Evolutionary conservation across 2,888 invertebrate species (phyloP).

Genomic region (Villa cingulata): DNA sequence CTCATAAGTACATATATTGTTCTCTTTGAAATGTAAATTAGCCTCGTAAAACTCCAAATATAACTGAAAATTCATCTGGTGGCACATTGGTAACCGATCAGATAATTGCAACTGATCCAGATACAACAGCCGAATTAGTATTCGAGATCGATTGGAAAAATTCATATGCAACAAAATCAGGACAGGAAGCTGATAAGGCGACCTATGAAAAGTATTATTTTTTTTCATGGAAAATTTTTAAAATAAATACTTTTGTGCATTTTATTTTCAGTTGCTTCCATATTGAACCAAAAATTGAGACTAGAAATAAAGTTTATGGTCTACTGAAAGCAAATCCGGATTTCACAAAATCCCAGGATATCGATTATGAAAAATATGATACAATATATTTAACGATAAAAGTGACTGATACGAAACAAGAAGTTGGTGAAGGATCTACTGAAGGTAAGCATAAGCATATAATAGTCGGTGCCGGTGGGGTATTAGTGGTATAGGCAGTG

Average conservation of each 20-base stretch:
- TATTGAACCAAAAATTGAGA: constrained; percentile 15
- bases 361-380: constrained; percentile 48
- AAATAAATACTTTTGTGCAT: neutral
- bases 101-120: constrained; percentile 44
- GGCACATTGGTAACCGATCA: constrained; percentile 33
- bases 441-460: constrained; percentile 40
- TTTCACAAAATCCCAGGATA: constrained; percentile 21
- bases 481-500: too few relatives aligned
- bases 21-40: constrained; percentile 17
- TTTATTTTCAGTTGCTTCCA: constrained; percentile 23
- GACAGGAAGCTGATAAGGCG: constrained; percentile 20
- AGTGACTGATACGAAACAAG: constrained; percentile 40
- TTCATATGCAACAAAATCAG: constrained; percentile 46
- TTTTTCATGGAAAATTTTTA: neutral
- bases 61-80: constrained; percentile 42
- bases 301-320: constrained; percentile 16
- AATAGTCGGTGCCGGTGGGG: too few relatives aligned
- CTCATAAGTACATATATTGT: too few relatives aligned
- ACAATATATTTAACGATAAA: constrained; percentile 41
- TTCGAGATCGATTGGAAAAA: constrained; percentile 47
- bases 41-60: constrained; percentile 38
- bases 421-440: constrained; percentile 36
- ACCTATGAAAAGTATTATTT: neutral
- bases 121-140: constrained; percentile 41
- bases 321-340: constrained; percentile 17